Base-by-base conservation (phyloP, 2,888 invertebrate species). In the Orthosia gracilis region DNA sequence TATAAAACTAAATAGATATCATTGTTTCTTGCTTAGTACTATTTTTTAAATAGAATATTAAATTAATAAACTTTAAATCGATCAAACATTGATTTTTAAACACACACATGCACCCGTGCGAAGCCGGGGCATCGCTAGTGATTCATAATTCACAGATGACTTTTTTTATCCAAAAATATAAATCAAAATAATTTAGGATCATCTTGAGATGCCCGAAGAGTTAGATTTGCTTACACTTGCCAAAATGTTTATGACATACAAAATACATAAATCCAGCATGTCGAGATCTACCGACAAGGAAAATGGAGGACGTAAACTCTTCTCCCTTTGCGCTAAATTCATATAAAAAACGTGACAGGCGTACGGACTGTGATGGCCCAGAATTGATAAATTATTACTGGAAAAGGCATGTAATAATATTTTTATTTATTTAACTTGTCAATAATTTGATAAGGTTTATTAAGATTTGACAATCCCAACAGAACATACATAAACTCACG, bases 291-390 rank as follows among this genome's bases (percentile, higher is more conserved):
- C 88, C 80, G 90, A 89, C 90, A 90, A 91, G 89, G 88, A 88
- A 91, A 92, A 91, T 88, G 85, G 88, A 84, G 81, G 88, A 84
- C 84, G 81, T 78, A 85, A 85, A 88, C 87, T 88, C 84, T 84
- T 89, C 89, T 89, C 86, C 86, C 89, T 90, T 87, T 85, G 88
- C 87, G 76, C 91, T 91, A 91, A 93, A 93, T 93, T 92, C 92
- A 93, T 92, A 92, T 88, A 92, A 92, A 91, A 91, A 91, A 92
- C 93, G 93, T 93, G 93, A 92, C 90, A 73, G 47, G 91, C 84
- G 65, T 92, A 81, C 89, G 69, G 86, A 89, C 82, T 82, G 80
- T 80, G 76, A 73, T 81, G 82, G 78, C 70, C 86, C 58, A 70
- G 69, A 70, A 76, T 73, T 59, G 54, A 69, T 73, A 63, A 40